These are phyloP conservation scores for Drosophila nr. medialis DNA, from an alignment of 2,888 invertebrate species.

Conservation along the genomic window DNA sequence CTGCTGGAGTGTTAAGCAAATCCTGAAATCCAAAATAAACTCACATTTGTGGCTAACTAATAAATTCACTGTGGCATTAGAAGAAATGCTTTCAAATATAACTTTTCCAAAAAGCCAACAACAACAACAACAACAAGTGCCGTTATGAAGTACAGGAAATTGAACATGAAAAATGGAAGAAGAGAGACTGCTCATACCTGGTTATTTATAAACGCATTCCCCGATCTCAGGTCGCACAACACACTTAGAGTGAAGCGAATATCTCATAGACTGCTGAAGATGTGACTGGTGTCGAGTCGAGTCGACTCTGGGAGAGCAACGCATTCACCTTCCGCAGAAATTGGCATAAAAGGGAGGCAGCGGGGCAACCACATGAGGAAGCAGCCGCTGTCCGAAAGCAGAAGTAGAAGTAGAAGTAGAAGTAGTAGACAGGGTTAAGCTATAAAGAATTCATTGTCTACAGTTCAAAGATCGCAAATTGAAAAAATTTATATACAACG, in stretches of 20 bases:
- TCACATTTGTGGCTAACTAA: conserved; percentile 30
- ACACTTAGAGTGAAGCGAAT: conserved; percentile 13
- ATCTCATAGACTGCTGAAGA: conserved; percentile 23
- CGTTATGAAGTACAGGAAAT: conserved; percentile 60
- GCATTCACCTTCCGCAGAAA: conserved; percentile 50
- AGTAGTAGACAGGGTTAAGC: conserved; percentile 75
- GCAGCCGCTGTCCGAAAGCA: conserved; percentile 23
- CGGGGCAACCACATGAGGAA: conserved; percentile 40
- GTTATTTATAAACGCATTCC: conserved; percentile 63
- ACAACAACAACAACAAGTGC: conserved; percentile 36
- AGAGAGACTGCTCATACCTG: conserved; percentile 33
- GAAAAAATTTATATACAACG: conserved; percentile 70
- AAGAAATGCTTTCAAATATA: conserved; percentile 19
- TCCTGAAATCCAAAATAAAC: conserved; percentile 7
- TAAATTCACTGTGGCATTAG: conserved; percentile 7
- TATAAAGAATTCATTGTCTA: conserved; percentile 78
- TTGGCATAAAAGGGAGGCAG: conserved; percentile 8
- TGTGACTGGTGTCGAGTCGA: conserved; percentile 38
- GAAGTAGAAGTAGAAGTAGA: conserved; percentile 31
- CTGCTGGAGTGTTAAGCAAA: neutral
- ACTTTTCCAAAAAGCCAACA: conserved; percentile 39
- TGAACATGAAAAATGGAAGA: conserved; percentile 46
- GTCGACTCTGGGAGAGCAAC: conserved; percentile 11
- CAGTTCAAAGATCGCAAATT: conserved; percentile 80
- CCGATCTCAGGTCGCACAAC: conserved; percentile 30